Evolutionary conservation across 2,113 vertebrate species (phyloP).

Genomic region (Myotis yumanensis): DNA sequence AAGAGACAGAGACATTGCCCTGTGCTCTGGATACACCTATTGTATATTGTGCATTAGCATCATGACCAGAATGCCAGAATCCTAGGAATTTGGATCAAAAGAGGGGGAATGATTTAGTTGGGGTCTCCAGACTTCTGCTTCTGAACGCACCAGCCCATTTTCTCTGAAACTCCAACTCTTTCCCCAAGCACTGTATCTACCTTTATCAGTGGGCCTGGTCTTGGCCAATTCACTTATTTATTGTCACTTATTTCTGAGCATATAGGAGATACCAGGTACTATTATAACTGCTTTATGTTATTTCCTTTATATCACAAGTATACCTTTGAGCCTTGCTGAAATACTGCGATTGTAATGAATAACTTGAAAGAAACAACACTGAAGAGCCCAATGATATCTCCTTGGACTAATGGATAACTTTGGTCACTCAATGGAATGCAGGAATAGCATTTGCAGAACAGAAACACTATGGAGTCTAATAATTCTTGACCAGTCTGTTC

Average conservation of each 20-base stretch:
- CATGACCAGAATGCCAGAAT: not conserved
- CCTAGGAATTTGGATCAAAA: not conserved
- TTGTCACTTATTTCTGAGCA: not conserved
- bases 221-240: not conserved
- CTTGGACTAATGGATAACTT: not conserved
- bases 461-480: not conserved
- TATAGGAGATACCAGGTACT: not conserved
- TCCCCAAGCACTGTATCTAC: not conserved
- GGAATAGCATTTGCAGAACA: not conserved
- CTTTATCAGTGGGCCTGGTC: not conserved
- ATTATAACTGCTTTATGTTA: not conserved
- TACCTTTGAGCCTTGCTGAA: not conserved
- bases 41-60: rapidly evolving
- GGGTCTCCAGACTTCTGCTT: not conserved
- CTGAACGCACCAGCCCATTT: not conserved
- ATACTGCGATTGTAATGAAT: not conserved
- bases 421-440: not conserved
- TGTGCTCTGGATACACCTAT: not conserved
- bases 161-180: not conserved
- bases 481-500: not conserved
- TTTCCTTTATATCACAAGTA: not conserved
- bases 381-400: not conserved
- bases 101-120: rapidly evolving
- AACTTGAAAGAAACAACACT: not conserved
- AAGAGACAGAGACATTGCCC: not conserved